Evolutionary conservation across 2,113 vertebrate species (phyloP), one percentile per base, ranked within the genome.

Genomic region (Ursus arctos): DNA sequence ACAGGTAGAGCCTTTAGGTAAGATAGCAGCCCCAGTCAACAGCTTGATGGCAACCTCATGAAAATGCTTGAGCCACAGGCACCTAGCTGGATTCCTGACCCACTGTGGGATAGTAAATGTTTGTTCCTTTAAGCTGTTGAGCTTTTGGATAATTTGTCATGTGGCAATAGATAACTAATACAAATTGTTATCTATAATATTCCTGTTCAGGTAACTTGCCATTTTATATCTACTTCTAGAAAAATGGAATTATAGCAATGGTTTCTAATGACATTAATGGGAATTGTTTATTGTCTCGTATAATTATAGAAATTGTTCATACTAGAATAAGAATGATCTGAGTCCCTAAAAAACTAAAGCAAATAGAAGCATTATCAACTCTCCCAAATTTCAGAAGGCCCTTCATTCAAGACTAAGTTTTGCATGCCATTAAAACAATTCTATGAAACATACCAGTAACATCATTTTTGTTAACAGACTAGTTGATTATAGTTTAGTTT

Each of bases 171-270:
- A 47, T 47, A 57, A 31, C 57, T 71, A 65, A 61, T 69, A 61
- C 2, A 53, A 76, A 36, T 55, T 82, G 36, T 88, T 36, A 91
- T 43, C 16, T 67, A 16, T 47, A 51, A 40, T 77, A 47, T 26
- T 63, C 80, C 4, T 33, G 53, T 6, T 24, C n/a, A 91, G 28
- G 57, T 61, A 89, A 91, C 10, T 4, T 89, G 21, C 11, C 33
- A 55, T 83, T 91, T 88, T 84, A 43, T 40, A 89, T 91, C 96
- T 93, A 69, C 11, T 92, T 91, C 31, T 21, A 76, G 24, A 97
- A 26, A 88, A 89, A 51, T 40, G 22, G 59, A 94, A 74, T 83
- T 95, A 59, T 1, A 61, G 31, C 24, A 69, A 21, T 90, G 16
- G n/a, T 13, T 84, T 55, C 57, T 28, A 81, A 21, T 51, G 51